A percentile compares a stretch with the other conserved stretches of the same genome.
Evolutionary conservation across 2,113 vertebrate genomes (phyloP).

Genomic region (Anoura caudifer): DNA sequence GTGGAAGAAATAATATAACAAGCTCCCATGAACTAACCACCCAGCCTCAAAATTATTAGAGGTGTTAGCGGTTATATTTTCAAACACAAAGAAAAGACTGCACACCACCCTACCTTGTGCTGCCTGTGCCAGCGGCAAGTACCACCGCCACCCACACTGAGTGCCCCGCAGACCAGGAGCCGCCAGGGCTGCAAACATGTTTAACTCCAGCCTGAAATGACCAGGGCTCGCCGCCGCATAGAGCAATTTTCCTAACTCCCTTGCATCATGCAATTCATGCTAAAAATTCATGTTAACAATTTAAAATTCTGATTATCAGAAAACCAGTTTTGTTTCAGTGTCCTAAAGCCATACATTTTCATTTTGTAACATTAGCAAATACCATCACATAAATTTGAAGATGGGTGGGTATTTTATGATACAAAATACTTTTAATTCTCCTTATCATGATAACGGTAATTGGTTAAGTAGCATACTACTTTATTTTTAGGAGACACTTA

Average conservation of each 20-base stretch:
- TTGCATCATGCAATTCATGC: not conserved
- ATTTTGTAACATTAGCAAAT: conserved; percentile 14
- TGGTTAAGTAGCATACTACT: not conserved
- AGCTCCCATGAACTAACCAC: not conserved
- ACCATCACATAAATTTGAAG: not conserved
- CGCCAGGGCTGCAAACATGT: not conserved
- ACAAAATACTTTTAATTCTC: not conserved
- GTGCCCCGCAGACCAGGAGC: not conserved
- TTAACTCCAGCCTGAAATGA: not conserved
- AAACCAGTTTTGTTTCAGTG: not conserved
- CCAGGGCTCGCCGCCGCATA: not conserved
- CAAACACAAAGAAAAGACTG: not conserved
- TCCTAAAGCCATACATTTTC: not conserved
- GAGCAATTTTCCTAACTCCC: not conserved
- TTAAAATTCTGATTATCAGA: not conserved
- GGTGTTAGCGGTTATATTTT: not conserved
- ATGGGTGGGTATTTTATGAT: not conserved
- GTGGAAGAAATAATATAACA: not conserved
- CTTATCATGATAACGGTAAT: not conserved
- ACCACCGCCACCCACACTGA: not conserved
- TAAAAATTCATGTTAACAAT: not conserved
- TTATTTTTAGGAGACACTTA: not conserved
- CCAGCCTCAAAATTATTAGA: not conserved
- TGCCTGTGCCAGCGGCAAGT: not conserved
- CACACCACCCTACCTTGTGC: not conserved